phyloP scores from a whole-genome alignment of 37 sponge, comb jelly and placozoan genomes.

The Amphimedon queenslandica region DNA sequence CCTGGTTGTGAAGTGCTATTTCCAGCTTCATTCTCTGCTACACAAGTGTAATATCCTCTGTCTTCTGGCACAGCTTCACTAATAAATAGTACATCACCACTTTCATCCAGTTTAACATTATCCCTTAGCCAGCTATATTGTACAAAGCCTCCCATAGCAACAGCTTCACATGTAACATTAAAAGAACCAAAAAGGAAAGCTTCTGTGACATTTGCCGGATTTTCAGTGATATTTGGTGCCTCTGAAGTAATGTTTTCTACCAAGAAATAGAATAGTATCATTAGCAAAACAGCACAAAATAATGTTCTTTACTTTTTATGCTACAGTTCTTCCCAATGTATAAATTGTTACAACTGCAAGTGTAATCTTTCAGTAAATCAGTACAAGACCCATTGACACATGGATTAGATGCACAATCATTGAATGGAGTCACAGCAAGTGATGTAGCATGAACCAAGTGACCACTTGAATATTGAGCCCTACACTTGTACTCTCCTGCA shows the following conservation, averaged over 20 bases:
- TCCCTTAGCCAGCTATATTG: background rate
- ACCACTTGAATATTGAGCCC: background rate
- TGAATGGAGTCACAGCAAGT: too few relatives aligned
- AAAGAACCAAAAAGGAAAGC: background rate
- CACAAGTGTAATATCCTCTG: conserved; percentile 16
- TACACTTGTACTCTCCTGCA: conserved; percentile 4
- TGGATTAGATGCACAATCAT: conserved; percentile 1
- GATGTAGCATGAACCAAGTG: background rate
- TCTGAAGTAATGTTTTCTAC: background rate
- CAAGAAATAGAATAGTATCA: too few relatives aligned
- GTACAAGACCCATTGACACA: background rate
- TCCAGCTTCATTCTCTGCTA: conserved; percentile 1
- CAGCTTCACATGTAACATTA: background rate
- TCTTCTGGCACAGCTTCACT: conserved; percentile 10
- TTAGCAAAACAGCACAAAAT: too few relatives aligned
- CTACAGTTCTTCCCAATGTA: conserved; percentile 6
- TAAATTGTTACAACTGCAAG: background rate
- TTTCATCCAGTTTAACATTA: background rate
- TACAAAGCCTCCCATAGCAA: background rate
- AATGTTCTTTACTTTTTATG: background rate
- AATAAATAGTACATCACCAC: background rate
- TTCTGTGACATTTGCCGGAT: background rate
- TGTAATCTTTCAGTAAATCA: background rate
- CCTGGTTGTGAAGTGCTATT: background rate
- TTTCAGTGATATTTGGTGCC: conserved; percentile 7